These are phyloP conservation scores for Stichopus chloronotus DNA, from an alignment of 35 echinoderm and acorn worm species.

Conservation along the genomic window DNA sequence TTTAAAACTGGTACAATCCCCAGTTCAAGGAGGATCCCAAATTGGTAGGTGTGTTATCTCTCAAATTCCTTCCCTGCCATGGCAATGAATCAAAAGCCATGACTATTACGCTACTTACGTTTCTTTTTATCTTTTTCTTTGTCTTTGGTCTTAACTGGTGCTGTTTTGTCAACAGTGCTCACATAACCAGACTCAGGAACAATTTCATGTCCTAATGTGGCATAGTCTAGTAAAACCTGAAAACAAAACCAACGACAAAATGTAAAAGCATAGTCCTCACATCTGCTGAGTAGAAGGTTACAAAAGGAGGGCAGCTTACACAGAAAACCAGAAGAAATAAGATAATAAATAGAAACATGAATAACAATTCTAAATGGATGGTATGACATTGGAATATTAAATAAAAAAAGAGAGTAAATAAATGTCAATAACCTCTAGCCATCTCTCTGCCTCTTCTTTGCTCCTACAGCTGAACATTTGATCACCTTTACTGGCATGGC, in stretches of 20 bases:
- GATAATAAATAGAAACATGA: no score
- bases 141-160: background rate
- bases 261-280: background rate
- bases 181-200: conserved; percentile 51
- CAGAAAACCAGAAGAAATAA: background rate
- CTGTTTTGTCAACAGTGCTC: background rate
- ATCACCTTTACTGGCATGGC: conserved; percentile 46
- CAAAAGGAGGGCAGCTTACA: background rate
- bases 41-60: no score
- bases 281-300: background rate
- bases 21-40: no score
- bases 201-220: conserved; percentile 61
- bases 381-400: no score
- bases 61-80: no score
- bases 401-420: no score
- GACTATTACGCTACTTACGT: background rate
- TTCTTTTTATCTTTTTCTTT: conserved; percentile 59
- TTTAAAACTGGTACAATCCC: no score
- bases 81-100: no score
- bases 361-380: no score
- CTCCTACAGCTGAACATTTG: conserved; percentile 54
- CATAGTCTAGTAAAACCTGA: conserved; percentile 66
- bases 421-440: conserved; percentile 52
- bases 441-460: conserved; percentile 67
- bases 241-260: background rate